Evolutionary conservation across 2,888 invertebrate genomes (phyloP).

Genomic region (Oxytorus armatus): DNA sequence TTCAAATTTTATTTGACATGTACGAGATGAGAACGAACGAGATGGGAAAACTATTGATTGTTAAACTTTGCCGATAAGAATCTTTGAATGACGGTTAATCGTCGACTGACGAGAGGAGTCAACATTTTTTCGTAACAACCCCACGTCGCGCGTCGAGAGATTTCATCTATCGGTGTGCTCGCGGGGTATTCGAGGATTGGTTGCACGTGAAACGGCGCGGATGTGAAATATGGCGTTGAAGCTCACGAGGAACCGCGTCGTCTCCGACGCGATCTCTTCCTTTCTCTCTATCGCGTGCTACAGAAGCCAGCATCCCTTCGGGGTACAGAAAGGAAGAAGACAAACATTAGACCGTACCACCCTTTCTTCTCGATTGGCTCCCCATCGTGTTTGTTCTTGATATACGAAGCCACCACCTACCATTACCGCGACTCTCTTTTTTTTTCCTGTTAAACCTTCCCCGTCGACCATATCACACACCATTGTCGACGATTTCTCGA

Average conservation of each 20-base stretch:
- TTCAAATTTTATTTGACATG: neutral
- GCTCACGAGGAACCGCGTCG: conserved; percentile 3
- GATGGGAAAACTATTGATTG: neutral
- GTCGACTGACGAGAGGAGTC: conserved; percentile 70
- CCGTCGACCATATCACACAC: conserved; percentile 3
- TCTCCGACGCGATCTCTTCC: neutral
- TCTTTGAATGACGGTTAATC: conserved; percentile 68
- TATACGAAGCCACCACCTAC: conserved; percentile 73
- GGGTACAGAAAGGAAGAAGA: conserved; percentile 71
- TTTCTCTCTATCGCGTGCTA: neutral
- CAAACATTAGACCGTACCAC: conserved; percentile 78
- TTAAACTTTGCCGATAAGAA: conserved; percentile 18
- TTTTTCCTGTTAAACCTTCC: conserved; percentile 24
- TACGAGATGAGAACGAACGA: neutral
- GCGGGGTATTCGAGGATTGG: conserved; percentile 68
- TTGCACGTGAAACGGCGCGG: conserved; percentile 37
- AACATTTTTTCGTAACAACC: conserved; percentile 60
- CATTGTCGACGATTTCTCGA: conserved; percentile 13
- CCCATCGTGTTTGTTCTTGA: conserved; percentile 75
- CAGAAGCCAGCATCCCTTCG: conserved; percentile 73
- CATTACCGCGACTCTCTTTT: conserved; percentile 34
- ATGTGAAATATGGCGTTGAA: conserved; percentile 28
- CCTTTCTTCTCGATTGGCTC: conserved; percentile 79
- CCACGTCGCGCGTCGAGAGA: conserved; percentile 47
- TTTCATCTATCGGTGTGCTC: conserved; percentile 58